Evolutionary conservation across 1,140 invertebrate species (phyloP).

Genomic region (Cydia fagiglandana): DNA sequence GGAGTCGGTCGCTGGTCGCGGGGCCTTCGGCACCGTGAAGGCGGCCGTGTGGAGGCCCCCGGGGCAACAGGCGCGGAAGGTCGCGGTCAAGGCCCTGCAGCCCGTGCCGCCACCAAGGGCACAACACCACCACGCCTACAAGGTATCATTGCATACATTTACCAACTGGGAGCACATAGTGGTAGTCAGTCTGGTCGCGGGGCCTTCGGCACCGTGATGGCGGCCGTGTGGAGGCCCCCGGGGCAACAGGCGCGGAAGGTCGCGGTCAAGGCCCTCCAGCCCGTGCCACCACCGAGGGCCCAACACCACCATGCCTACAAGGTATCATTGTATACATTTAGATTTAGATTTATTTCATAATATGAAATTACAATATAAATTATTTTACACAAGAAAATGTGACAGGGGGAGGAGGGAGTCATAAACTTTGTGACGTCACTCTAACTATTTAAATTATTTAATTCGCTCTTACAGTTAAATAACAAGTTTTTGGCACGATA

Average conservation of each 20-base stretch:
- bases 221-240: slow-evolving; percentile 85
- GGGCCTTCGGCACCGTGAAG: slow-evolving; percentile 98
- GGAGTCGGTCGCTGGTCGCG: slow-evolving; percentile 92
- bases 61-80: slow-evolving; percentile 82
- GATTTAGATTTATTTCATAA: no score
- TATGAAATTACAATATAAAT: no score
- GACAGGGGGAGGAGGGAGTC: no score
- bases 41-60: slow-evolving; percentile 85
- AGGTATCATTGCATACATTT: no score
- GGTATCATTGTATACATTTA: no score
- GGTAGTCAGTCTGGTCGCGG: slow-evolving; percentile 94
- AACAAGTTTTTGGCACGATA: no score
- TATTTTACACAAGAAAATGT: no score
- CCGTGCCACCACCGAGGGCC: slow-evolving; percentile 88
- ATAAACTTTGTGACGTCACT: no score
- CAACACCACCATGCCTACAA: not conserved
- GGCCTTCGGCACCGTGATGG: slow-evolving; percentile 98
- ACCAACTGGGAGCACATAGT: slow-evolving; percentile 89
- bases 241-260: slow-evolving; percentile 84
- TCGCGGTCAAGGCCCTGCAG: slow-evolving; percentile 97
- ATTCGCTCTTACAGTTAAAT: no score
- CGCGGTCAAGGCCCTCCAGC: slow-evolving; percentile 97
- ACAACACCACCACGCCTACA: not conserved
- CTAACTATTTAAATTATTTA: no score
- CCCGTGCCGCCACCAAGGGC: slow-evolving; percentile 89